Conservation (phyloP, 2,797 vertebrate genomes). For the Rhinoraja longicauda region DNA sequence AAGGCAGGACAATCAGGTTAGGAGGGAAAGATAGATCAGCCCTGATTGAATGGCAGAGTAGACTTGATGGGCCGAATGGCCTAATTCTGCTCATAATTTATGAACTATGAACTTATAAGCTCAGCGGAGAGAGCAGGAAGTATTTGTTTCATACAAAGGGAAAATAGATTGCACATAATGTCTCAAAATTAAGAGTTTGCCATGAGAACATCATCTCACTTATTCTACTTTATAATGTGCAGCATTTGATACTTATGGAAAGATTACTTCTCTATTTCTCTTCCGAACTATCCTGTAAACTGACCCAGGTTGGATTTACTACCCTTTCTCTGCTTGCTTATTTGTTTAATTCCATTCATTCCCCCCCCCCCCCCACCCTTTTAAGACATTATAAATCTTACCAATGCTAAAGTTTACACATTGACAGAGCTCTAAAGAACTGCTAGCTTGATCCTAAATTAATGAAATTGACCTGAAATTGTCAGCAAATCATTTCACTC, state of each 20-base stretch:
- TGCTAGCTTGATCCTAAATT: background rate
- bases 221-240: background rate
- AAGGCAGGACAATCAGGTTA: too few relatives aligned
- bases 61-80: too few relatives aligned
- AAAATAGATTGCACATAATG: background rate
- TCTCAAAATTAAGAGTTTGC: background rate
- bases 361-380: background rate
- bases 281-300: background rate
- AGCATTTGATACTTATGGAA: background rate
- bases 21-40: too few relatives aligned
- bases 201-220: background rate
- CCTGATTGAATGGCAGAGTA: too few relatives aligned
- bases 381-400: background rate
- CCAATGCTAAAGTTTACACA: background rate
- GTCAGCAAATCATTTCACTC: constrained; percentile 11
- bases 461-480: constrained; percentile 8
- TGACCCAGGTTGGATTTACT: background rate
- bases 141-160: background rate
- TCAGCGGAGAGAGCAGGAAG: background rate
- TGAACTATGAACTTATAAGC: too few relatives aligned
- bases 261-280: background rate
- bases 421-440: background rate
- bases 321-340: background rate
- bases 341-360: constrained; percentile 20
- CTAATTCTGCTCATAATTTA: too few relatives aligned